phyloP scores from a whole-genome alignment of 1,140 invertebrate genomes.

The Triops cancriformis region DNA sequence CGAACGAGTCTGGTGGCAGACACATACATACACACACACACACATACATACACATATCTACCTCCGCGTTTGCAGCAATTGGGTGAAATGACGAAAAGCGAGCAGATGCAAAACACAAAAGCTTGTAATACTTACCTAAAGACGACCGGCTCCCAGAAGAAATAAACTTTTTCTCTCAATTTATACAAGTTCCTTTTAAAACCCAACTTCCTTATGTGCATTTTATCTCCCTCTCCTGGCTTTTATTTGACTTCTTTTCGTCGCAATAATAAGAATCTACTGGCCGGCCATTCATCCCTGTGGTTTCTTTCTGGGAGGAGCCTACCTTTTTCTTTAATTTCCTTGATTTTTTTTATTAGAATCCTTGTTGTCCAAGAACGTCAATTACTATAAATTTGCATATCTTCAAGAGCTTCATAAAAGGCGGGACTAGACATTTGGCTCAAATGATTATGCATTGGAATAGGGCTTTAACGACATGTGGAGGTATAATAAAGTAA shows the following conservation, averaged over 20 bases:
- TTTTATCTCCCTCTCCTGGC: background rate
- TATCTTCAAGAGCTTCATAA: background rate
- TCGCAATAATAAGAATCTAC: background rate
- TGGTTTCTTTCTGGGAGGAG: background rate
- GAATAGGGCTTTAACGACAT: no score
- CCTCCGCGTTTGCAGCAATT: no score
- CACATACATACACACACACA: background rate
- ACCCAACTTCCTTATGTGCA: background rate
- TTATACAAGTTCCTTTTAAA: background rate
- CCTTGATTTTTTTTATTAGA: background rate
- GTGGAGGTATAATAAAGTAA: no score
- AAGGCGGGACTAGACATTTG: background rate
- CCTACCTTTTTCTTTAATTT: background rate
- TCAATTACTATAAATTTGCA: background rate
- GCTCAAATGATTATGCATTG: background rate
- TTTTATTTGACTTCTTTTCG: background rate
- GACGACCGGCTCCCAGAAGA: background rate
- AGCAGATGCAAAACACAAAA: conserved; percentile 14
- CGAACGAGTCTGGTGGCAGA: background rate
- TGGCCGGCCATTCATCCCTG: background rate
- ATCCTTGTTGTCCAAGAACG: background rate
- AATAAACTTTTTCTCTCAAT: conserved; percentile 3
- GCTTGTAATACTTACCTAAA: background rate
- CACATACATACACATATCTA: no score
- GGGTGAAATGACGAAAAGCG: background rate